Evolutionary conservation across 2,113 vertebrate genomes (phyloP).

Genomic region (Cyprinodon tularosa): DNA sequence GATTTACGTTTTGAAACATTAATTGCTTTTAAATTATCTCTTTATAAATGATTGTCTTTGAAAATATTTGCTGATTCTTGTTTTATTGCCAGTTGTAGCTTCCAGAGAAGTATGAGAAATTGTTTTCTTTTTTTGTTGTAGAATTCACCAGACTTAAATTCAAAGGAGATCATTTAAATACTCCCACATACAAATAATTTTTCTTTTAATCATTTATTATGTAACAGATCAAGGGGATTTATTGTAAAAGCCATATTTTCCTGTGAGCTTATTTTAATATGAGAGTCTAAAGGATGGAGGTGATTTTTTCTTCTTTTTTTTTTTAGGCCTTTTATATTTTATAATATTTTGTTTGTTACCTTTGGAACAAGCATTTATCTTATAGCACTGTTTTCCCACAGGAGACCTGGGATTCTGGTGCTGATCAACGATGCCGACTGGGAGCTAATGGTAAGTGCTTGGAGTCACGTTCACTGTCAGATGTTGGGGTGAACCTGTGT

Average conservation of each 20-base stretch:
- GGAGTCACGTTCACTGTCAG: slow-evolving; percentile 53
- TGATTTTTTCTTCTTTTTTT: neutral
- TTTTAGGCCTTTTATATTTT: neutral
- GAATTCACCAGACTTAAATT: neutral
- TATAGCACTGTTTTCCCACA: slow-evolving; percentile 71
- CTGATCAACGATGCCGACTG: slow-evolving; percentile 98
- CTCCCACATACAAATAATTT: neutral
- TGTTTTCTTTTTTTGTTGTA: too few species aligned
- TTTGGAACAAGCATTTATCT: slow-evolving; percentile 33
- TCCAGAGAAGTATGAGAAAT: too few species aligned
- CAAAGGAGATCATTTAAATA: neutral
- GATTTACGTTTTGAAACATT: neutral
- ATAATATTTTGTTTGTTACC: slow-evolving; percentile 10
- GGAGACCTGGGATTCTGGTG: slow-evolving; percentile 96
- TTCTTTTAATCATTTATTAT: neutral
- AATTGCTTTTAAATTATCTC: neutral
- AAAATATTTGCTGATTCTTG: too few species aligned
- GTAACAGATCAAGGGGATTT: neutral
- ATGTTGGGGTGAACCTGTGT: slow-evolving; percentile 1
- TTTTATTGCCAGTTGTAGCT: too few species aligned
- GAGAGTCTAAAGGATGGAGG: neutral
- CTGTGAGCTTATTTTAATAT: neutral
- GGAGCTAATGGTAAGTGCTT: slow-evolving; percentile 94
- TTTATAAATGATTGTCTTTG: neutral
- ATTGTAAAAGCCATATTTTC: neutral